Percentiles rank a stretch among this genome's conserved stretches.
Conservation (phyloP, 1,140 invertebrate genomes). For the Nilaparvata lugens region DNA sequence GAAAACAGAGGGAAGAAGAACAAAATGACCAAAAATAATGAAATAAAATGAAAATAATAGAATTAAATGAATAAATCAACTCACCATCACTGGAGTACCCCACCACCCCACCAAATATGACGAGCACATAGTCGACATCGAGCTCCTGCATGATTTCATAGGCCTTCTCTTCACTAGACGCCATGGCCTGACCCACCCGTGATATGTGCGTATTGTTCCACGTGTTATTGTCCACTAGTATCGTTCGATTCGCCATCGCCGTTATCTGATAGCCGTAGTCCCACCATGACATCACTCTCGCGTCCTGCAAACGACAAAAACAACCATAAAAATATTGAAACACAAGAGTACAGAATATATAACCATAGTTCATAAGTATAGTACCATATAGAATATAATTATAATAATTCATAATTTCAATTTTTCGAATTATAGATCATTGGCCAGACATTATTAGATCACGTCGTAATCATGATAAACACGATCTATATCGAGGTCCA, state of each 20-base stretch:
- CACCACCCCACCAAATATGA: constrained; percentile 95
- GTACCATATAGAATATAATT: no score
- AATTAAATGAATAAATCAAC: constrained; percentile 16
- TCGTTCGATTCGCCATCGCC: constrained; percentile 96
- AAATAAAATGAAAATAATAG: not conserved
- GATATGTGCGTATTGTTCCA: constrained; percentile 99
- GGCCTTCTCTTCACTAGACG: constrained; percentile 89
- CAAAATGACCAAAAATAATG: not conserved
- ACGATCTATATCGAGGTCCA: no score
- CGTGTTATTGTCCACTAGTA: constrained; percentile 98
- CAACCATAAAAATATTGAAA: no score
- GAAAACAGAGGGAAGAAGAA: no score
- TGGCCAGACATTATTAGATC: no score
- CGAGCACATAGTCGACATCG: constrained; percentile 95
- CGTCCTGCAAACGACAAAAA: constrained; percentile 54
- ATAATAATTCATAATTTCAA: no score
- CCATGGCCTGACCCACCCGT: constrained; percentile 94
- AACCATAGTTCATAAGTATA: no score
- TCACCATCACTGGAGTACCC: constrained; percentile 97
- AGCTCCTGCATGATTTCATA: constrained; percentile 96
- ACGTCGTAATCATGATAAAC: no score
- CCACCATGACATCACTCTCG: constrained; percentile 99
- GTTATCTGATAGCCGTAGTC: constrained; percentile 99
- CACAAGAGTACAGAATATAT: no score
- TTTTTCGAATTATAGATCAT: no score